A percentile compares a stretch with the other conserved stretches of the same genome.
Conservation (phyloP, 2,113 vertebrate genomes). For the Poecile atricapillus region DNA sequence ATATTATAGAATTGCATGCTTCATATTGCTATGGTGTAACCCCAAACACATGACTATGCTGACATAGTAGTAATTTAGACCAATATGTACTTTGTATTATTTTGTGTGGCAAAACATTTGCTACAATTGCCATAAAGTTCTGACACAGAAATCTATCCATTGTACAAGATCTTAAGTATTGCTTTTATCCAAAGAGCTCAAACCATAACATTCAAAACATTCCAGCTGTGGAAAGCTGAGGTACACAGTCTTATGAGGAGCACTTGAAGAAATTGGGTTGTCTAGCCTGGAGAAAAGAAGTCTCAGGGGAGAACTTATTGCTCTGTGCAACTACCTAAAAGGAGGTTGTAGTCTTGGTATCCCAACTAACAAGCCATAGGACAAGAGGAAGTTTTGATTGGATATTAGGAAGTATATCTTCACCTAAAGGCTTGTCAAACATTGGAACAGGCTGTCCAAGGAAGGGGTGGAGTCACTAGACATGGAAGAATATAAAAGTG, state of each 20-base stretch:
- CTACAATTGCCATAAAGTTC: not conserved
- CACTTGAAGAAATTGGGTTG: not conserved
- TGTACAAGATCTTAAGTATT: not conserved
- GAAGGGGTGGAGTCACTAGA: not conserved
- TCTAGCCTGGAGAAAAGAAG: not conserved
- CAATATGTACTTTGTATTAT: not conserved
- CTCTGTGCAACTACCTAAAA: not conserved
- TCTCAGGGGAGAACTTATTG: not conserved
- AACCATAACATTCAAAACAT: not conserved
- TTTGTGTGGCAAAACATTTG: not conserved
- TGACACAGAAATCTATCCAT: not conserved
- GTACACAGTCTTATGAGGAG: not conserved
- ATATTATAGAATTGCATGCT: not conserved
- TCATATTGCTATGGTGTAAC: not conserved
- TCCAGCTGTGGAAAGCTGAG: not conserved
- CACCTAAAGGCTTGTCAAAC: not conserved
- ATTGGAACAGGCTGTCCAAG: not conserved
- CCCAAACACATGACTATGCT: not conserved
- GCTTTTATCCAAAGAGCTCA: not conserved
- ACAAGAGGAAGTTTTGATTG: not conserved
- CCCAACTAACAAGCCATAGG: not conserved
- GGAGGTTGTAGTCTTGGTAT: not conserved
- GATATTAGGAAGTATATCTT: not conserved
- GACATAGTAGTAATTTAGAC: not conserved
- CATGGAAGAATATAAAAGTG: accelerated